Conservation (phyloP, 2,113 vertebrate species). For the Turdus rufiventris region DNA sequence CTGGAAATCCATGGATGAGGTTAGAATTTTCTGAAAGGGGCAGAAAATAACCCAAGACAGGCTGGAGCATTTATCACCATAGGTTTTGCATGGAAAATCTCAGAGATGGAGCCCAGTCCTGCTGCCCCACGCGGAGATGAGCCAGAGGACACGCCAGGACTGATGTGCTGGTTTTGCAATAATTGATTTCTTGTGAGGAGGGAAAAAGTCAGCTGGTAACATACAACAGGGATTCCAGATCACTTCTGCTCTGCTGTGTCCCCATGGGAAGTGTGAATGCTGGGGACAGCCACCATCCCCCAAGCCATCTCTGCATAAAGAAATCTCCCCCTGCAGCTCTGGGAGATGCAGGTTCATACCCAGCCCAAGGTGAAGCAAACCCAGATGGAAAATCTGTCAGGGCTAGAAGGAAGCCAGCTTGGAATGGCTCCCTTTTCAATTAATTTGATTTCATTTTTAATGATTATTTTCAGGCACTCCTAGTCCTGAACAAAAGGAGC, state of each 20-base stretch:
- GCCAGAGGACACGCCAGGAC: neutral
- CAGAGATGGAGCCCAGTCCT: neutral
- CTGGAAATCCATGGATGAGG: neutral
- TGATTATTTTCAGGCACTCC: neutral
- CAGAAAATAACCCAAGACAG: neutral
- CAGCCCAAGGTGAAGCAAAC: neutral
- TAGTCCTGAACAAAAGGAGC: slow-evolving; percentile 32
- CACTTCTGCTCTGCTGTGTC: neutral
- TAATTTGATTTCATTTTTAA: slow-evolving; percentile 14
- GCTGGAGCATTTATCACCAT: neutral
- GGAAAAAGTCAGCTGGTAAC: neutral
- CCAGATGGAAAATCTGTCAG: neutral
- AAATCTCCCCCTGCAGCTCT: neutral
- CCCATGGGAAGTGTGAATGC: rapidly evolving
- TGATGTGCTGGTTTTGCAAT: neutral
- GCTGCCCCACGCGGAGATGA: too few relatives aligned
- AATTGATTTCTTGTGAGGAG: neutral
- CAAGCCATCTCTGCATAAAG: neutral
- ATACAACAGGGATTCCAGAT: neutral
- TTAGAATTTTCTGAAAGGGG: neutral
- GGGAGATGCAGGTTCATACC: neutral
- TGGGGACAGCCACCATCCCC: neutral
- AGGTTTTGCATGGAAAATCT: neutral
- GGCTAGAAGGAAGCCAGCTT: neutral
- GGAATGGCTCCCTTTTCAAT: neutral